These are phyloP conservation scores for Cylas formicarius DNA, from an alignment of 1,140 invertebrate genomes.

Conservation along the genomic window DNA sequence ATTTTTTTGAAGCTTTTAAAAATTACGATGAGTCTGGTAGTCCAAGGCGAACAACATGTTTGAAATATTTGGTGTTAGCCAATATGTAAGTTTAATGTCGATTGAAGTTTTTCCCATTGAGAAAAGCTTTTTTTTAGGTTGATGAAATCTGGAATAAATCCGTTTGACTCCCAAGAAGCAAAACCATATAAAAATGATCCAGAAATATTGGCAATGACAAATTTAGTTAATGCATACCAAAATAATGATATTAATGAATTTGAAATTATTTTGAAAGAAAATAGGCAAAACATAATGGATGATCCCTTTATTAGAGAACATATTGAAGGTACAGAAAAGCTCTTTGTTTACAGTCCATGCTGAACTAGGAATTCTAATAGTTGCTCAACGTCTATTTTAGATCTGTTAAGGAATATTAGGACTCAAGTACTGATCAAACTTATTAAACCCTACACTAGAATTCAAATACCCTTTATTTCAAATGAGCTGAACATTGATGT, in stretches of 20 bases:
- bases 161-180: conserved; percentile 99
- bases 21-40: conserved; percentile 99
- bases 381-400: conserved; percentile 45
- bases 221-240: conserved; percentile 96
- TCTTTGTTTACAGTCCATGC: not conserved
- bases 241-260: conserved; percentile 99
- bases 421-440: conserved; percentile 97
- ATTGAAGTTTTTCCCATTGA: not conserved
- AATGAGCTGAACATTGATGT: conserved; percentile 95
- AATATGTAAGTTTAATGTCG: conserved; percentile 72
- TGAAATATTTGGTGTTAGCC: conserved; percentile 97
- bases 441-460: conserved; percentile 96
- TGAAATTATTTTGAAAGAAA: conserved; percentile 92
- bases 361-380: not conserved
- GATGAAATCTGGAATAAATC: conserved; percentile 99
- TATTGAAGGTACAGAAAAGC: conserved; percentile 68
- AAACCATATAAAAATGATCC: conserved; percentile 99
- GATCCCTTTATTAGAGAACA: conserved; percentile 99
- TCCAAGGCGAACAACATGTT: conserved; percentile 89
- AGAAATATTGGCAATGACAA: conserved; percentile 99
- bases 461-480: conserved; percentile 97
- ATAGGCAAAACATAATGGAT: conserved; percentile 96
- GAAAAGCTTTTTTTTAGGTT: conserved; percentile 42
- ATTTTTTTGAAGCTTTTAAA: conserved; percentile 99
- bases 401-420: conserved; percentile 91